Evolutionary conservation across 1,140 invertebrate species (phyloP).

Genomic region (Drosophila prosaltans): DNA sequence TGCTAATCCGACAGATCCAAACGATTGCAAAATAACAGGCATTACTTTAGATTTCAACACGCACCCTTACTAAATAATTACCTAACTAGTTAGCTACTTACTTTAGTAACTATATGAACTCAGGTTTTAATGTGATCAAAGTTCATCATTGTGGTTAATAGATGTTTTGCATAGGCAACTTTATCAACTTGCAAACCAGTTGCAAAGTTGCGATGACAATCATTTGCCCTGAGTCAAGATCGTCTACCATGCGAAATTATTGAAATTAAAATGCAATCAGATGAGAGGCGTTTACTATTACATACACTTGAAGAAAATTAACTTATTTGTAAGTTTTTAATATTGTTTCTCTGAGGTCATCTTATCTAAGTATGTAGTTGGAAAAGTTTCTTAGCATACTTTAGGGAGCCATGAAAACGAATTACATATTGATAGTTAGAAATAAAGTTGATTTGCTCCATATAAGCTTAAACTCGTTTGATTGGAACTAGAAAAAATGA

Average conservation of each 20-base stretch:
- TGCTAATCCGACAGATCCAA: not conserved
- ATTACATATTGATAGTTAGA: too few relatives aligned
- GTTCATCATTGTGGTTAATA: constrained; percentile 12
- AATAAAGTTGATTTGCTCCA: too few relatives aligned
- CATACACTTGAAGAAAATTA: not conserved
- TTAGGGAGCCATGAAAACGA: not conserved
- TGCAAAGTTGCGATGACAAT: constrained; percentile 9
- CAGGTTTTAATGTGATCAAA: constrained; percentile 8
- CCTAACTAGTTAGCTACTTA: not conserved
- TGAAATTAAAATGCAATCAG: constrained; percentile 8
- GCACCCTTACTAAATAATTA: not conserved
- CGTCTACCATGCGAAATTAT: constrained; percentile 1
- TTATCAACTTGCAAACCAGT: not conserved
- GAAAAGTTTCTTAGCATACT: not conserved
- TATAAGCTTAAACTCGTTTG: too few relatives aligned
- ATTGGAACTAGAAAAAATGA: too few relatives aligned
- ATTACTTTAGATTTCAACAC: not conserved
- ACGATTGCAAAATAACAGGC: not conserved
- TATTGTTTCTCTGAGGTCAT: not conserved
- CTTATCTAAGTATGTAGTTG: not conserved
- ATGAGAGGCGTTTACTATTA: not conserved
- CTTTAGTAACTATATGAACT: not conserved
- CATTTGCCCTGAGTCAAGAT: constrained; percentile 10
- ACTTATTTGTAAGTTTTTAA: not conserved
- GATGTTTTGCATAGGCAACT: constrained; percentile 4